Conservation (phyloP, 2,113 vertebrate species). For the Burhinus oedicnemus region DNA sequence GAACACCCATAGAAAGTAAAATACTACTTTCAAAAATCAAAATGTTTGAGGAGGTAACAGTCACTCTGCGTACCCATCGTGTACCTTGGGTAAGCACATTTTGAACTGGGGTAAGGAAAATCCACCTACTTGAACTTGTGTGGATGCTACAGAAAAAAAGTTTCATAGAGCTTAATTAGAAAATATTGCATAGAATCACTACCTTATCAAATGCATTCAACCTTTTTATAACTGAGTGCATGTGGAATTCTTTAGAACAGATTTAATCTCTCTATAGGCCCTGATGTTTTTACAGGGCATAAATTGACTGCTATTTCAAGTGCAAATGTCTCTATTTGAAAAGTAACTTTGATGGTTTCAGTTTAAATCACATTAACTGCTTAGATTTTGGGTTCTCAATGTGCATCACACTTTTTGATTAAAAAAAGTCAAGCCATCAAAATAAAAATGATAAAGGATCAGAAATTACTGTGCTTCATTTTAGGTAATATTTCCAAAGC, state of each 20-base stretch:
- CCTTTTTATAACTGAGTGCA: background rate
- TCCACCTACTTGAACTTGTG: background rate
- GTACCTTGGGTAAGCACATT: background rate
- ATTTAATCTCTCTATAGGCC: background rate
- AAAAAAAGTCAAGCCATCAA: background rate
- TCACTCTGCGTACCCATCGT: fast-evolving
- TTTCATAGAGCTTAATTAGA: background rate
- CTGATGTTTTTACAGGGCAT: background rate
- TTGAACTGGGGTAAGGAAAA: background rate
- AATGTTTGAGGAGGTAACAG: background rate
- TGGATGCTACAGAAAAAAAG: background rate
- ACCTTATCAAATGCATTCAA: background rate
- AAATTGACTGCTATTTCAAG: background rate
- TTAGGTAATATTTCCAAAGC: slow-evolving; percentile 32
- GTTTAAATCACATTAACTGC: background rate
- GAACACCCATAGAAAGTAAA: background rate
- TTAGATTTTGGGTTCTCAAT: background rate
- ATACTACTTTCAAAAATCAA: background rate
- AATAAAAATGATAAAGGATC: slow-evolving; percentile 50
- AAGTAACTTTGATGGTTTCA: background rate
- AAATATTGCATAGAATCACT: background rate
- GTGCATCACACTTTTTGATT: background rate
- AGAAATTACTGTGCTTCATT: slow-evolving; percentile 25
- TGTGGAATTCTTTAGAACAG: background rate
- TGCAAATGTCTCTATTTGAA: background rate